Base-by-base conservation (phyloP, 2,888 invertebrate species). In the Sesia bembeciformis region DNA sequence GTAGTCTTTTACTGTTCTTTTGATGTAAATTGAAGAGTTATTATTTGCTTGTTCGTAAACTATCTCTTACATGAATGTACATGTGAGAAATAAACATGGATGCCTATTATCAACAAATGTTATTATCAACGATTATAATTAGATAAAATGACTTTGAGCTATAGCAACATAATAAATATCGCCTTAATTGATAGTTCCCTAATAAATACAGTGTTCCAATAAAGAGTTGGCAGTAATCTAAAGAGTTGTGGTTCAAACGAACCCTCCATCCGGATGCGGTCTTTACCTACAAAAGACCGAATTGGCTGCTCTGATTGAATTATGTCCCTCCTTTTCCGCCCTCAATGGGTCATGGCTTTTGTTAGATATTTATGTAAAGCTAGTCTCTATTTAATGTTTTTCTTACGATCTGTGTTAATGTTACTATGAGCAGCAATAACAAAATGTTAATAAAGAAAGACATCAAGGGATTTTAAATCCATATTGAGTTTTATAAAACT, bases 251-350 rank as follows among this genome's bases (percentile, higher is more conserved):
- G 50, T 50, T 50, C 50, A 39, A 39, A 39, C 50, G 46, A 60
- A 62, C 61, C 70, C 66, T 67, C 64, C 65, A 66, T 71, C 70
- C 76, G 74, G 75, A 76, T 76, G 78, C 77, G 81, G 81, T 82
- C 81, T 83, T 81, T 80, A 82, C 81, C 78, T 81, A 85, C 81
- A 86, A 86, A 85, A 82, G 84, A 78, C 77, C 72, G 77, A 82
- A 84, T 84, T 81, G 81, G 75, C 74, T 67, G 61, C 65, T 62
- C 72, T 84, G 82, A 88, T 86, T 85, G 85, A 88, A 85, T 84
- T 82, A 84, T 81, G 75, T 71, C 72, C 78, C 77, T 71, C 74
- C 73, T 76, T 71, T 68, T 63, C 76, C 67, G 68, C 65, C 66
- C 66, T 65, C 64, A 64, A 70, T 70, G 68, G 78, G 76, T 72